Conservation (phyloP, 2,888 invertebrate genomes). For the Opisthograptis luteolata region DNA sequence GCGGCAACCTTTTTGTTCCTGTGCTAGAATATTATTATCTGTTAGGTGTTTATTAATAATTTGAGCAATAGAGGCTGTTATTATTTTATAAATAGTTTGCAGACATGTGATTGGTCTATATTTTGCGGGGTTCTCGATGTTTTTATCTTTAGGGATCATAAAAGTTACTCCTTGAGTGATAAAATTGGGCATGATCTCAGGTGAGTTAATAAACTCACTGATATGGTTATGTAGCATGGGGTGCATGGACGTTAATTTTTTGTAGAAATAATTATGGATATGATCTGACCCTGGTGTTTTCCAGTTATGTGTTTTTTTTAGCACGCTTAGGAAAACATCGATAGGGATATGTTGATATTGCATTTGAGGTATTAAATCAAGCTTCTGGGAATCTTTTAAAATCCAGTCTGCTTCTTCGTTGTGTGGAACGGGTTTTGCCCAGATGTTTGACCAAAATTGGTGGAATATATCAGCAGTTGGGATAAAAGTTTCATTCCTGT, state of each 20-base stretch:
- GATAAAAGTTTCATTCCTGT: not conserved
- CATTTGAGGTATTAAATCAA: too few relatives aligned
- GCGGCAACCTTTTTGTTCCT: constrained; percentile 1
- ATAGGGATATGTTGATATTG: not conserved
- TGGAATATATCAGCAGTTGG: not conserved
- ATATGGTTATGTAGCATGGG: not conserved
- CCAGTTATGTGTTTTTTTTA: constrained; percentile 8
- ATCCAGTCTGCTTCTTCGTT: not conserved
- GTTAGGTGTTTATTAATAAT: not conserved
- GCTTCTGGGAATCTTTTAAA: not conserved
- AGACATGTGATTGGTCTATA: constrained; percentile 1
- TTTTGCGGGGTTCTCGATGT: not conserved
- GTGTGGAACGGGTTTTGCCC: not conserved
- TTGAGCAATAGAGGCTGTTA: not conserved
- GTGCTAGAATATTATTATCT: not conserved
- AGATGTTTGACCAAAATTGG: too few relatives aligned
- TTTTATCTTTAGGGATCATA: constrained; percentile 1
- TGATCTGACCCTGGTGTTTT: constrained; percentile 6
- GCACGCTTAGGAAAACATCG: not conserved
- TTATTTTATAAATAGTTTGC: constrained; percentile 1
- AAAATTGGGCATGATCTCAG: not conserved
- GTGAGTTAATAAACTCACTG: not conserved
- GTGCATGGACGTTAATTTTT: not conserved
- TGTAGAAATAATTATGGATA: constrained; percentile 7
- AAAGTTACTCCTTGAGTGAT: not conserved